Evolutionary conservation across 2,797 vertebrate genomes (phyloP), one percentile per base, ranked within the genome.

Genomic region (Taenioides sp.): DNA sequence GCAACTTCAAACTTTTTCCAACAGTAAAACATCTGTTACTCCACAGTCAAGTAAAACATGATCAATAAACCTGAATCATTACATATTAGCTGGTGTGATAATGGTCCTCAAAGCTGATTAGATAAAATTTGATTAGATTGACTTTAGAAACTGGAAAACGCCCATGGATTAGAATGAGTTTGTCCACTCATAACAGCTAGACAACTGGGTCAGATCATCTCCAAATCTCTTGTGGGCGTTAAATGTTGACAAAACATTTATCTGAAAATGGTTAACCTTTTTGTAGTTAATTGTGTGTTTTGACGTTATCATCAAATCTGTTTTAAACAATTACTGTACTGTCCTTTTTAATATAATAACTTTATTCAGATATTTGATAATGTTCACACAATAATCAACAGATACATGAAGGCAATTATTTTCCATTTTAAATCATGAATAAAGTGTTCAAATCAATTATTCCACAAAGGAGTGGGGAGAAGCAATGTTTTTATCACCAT

Each of bases 221-320:
- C 59, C 17, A 1, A 31, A 27, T 20, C 59, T 31, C 34, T 10
- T 37, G 34, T 37, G 34, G 34, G 59, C 27, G 31, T 28, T 17
- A 61, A 34, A 28, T 31, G 59, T 6, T 58, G 55, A 61, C 59
- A 61, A 61, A 34, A 16, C 59, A 61, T 27, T 60, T 60, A 25
- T 58, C 28, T 20, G 27, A 31, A 61, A 34, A 18, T 11, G 27
- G 59, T 4, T 27, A 2, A 28, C 27, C 27, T 31, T 61, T 28
- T 58, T 58, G 22, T 61, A 61, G 2, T 34, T 61, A 31, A 6
- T 20, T 10, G 17, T 61, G 59, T 61, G 14, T 61, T 61, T 34
- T 9, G 27, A 60, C 7, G 16, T 31, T 59, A 31, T 5, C 3
- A 31, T 31, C 27, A 7, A 16, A 18, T 60, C 7, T 25, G 2